phyloP scores from a whole-genome alignment of 1,140 invertebrate species.

The Oscheius sp. region DNA sequence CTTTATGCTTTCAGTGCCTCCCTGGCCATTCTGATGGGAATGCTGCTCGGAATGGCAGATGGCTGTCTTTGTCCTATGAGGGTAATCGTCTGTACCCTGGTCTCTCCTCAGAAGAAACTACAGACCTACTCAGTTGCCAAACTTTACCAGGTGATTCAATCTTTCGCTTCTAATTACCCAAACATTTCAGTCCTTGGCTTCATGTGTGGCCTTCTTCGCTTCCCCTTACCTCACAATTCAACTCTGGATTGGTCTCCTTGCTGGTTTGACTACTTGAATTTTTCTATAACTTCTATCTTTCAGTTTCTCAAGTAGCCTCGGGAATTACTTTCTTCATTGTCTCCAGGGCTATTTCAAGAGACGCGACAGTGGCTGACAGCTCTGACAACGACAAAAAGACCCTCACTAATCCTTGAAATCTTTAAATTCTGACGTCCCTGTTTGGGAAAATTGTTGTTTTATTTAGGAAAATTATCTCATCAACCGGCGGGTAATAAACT shows the following conservation, averaged over 20 bases:
- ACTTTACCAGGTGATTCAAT: not conserved
- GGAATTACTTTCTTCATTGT: not conserved
- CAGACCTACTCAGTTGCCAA: conserved; percentile 15
- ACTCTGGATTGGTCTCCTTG: conserved; percentile 9
- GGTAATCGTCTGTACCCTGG: conserved; percentile 17
- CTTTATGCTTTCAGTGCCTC: not conserved
- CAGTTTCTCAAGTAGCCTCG: conserved; percentile 7
- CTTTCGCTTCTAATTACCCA: not conserved
- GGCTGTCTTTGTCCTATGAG: conserved; percentile 18
- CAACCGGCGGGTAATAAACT: no score
- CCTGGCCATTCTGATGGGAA: not conserved
- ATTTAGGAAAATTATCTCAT: no score
- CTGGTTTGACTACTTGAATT: not conserved
- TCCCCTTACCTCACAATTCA: conserved; percentile 15
- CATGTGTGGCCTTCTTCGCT: conserved; percentile 11
- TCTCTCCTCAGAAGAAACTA: conserved; percentile 13
- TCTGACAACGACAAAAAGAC: not conserved
- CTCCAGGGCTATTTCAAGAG: not conserved
- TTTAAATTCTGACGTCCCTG: not conserved
- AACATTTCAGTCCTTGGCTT: conserved; percentile 1
- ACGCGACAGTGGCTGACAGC: not conserved
- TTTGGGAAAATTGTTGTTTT: no score
- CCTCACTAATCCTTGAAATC: not conserved
- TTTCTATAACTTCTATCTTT: not conserved
- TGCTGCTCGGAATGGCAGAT: conserved; percentile 12